These are phyloP conservation scores for Lacerta agilis DNA, from an alignment of 2,797 vertebrate genomes.

Conservation along the genomic window DNA sequence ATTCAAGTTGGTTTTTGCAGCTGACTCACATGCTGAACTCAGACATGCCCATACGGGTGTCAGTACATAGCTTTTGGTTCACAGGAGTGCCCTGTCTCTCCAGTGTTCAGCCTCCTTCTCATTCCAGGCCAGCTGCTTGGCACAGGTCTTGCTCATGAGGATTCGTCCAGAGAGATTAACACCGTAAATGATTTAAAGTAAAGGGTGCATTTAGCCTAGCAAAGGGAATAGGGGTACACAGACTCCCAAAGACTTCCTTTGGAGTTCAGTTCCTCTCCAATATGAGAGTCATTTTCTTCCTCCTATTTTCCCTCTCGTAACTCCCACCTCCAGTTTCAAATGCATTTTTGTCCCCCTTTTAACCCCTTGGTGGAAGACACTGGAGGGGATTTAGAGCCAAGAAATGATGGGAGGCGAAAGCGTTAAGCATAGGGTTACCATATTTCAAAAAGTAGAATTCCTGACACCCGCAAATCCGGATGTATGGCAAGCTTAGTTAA, in stretches of 20 bases:
- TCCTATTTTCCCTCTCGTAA: neutral
- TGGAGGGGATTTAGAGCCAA: neutral
- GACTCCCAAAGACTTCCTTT: neutral
- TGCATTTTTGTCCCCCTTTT: neutral
- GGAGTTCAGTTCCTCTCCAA: neutral
- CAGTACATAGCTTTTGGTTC: neutral
- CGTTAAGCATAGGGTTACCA: neutral
- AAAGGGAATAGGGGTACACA: neutral
- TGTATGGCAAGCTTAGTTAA: no score
- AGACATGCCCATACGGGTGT: neutral
- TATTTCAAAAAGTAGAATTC: no score
- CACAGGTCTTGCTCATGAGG: neutral
- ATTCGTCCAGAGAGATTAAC: neutral
- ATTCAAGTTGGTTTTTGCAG: slow-evolving; percentile 2
- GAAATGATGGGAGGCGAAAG: neutral
- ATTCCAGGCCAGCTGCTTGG: neutral
- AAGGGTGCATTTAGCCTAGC: neutral
- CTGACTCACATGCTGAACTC: slow-evolving; percentile 56
- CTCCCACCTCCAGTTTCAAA: neutral
- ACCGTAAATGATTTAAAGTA: neutral
- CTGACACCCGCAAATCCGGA: no score
- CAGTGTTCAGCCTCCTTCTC: neutral
- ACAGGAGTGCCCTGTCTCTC: neutral
- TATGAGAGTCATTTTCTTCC: neutral
- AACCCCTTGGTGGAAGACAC: neutral